Evolutionary conservation across 2,888 invertebrate species (phyloP).

Genomic region (Cheiracanthium punctorium): DNA sequence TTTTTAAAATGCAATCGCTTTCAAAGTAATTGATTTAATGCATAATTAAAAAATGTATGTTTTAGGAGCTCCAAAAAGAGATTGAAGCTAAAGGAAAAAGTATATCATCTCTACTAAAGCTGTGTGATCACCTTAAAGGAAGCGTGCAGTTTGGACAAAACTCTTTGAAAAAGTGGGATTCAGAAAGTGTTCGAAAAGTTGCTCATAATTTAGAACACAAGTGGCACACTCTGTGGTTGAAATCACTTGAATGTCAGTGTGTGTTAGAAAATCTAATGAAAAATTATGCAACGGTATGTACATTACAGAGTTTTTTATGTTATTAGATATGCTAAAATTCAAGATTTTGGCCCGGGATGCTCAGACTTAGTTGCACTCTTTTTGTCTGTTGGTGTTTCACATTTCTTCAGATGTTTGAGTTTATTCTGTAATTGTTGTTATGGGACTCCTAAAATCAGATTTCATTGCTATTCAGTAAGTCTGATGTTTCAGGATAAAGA

Average conservation of each 20-base stretch:
- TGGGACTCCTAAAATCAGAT: too few relatives aligned
- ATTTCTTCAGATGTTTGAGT: too few relatives aligned
- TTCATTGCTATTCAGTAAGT: too few relatives aligned
- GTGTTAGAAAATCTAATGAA: slow-evolving; percentile 86
- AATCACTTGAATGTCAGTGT: slow-evolving; percentile 94
- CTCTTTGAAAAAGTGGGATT: slow-evolving; percentile 57
- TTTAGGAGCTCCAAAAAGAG: slow-evolving; percentile 91
- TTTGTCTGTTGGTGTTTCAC: too few relatives aligned
- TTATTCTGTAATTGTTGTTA: too few relatives aligned
- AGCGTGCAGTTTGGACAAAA: slow-evolving; percentile 39
- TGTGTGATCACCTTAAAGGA: slow-evolving; percentile 75
- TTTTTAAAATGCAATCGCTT: too few relatives aligned
- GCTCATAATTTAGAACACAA: slow-evolving; percentile 87
- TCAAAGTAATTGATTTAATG: too few relatives aligned
- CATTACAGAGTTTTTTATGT: too few relatives aligned
- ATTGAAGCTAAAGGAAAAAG: slow-evolving; percentile 85
- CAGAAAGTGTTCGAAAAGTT: slow-evolving; percentile 77
- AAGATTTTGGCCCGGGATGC: too few relatives aligned
- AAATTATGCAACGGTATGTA: neutral
- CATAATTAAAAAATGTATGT: slow-evolving; percentile 17
- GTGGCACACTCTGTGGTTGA: slow-evolving; percentile 92
- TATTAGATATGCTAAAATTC: too few relatives aligned
- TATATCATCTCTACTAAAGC: slow-evolving; percentile 76
- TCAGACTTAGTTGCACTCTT: too few relatives aligned
- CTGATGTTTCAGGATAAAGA: too few relatives aligned